These are phyloP conservation scores for Epizoanthus fatuus DNA, from an alignment of 92 coral and sea anemone genomes.

Conservation along the genomic window DNA sequence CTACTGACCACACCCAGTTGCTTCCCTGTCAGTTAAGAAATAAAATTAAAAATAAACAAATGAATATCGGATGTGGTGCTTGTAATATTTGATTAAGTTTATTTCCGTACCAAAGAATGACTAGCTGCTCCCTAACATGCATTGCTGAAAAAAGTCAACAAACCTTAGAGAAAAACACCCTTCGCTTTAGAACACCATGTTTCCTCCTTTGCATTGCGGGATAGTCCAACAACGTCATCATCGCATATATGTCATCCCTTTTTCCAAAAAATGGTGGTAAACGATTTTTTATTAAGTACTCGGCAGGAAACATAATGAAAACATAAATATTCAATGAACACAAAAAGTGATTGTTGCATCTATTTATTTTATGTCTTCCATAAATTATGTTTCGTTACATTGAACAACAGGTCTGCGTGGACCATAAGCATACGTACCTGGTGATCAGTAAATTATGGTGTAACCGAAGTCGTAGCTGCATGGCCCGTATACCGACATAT, in stretches of 20 bases:
- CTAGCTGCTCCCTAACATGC: no score
- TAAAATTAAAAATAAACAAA: no score
- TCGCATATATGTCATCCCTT: slow-evolving; percentile 52
- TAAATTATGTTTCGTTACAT: neutral
- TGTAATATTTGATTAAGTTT: no score
- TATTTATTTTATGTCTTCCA: neutral
- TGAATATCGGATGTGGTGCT: no score
- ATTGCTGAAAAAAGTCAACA: no score
- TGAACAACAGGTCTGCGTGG: neutral
- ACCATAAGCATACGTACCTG: slow-evolving; percentile 53
- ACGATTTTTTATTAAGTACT: no score
- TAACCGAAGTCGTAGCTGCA: slow-evolving; percentile 56
- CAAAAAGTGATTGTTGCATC: neutral
- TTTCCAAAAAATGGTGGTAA: neutral
- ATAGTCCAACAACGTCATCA: slow-evolving; percentile 49
- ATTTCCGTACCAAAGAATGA: no score
- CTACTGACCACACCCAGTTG: slow-evolving; percentile 67
- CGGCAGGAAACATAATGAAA: neutral
- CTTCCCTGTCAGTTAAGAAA: slow-evolving; percentile 28
- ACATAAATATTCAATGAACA: no score
- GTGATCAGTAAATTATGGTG: slow-evolving; percentile 58
- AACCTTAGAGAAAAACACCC: slow-evolving; percentile 53
- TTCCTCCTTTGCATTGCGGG: slow-evolving; percentile 39
- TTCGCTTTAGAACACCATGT: slow-evolving; percentile 44
- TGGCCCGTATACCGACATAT: slow-evolving; percentile 43